Evolutionary conservation across 2,888 invertebrate species (phyloP).

Genomic region (Pyrochroa serraticornis): DNA sequence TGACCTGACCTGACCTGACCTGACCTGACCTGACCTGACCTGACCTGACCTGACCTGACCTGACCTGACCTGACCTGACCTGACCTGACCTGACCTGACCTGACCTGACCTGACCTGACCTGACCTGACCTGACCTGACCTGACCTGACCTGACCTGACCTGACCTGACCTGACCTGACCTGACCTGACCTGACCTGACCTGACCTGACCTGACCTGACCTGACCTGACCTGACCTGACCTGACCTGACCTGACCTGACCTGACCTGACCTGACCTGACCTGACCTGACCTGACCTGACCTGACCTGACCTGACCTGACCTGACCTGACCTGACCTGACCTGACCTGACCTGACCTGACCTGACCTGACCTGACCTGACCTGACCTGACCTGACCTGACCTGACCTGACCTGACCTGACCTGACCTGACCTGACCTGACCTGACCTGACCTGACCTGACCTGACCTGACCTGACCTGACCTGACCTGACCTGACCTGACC

Average conservation of each 20-base stretch:
- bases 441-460: slow-evolving; percentile 31
- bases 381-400: slow-evolving; percentile 32
- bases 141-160: slow-evolving; percentile 8
- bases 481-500: slow-evolving; percentile 21
- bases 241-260: slow-evolving; percentile 20
- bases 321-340: slow-evolving; percentile 29
- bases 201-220: slow-evolving; percentile 21
- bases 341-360: slow-evolving; percentile 32
- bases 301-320: slow-evolving; percentile 32
- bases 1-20: slow-evolving; percentile 8
- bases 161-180: slow-evolving; percentile 13
- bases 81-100: slow-evolving; percentile 8
- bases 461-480: slow-evolving; percentile 19
- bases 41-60: slow-evolving; percentile 8
- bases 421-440: slow-evolving; percentile 32
- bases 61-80: slow-evolving; percentile 8
- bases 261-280: slow-evolving; percentile 22
- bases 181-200: slow-evolving; percentile 23
- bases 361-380: slow-evolving; percentile 31
- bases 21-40: slow-evolving; percentile 8
- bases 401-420: slow-evolving; percentile 30
- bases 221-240: slow-evolving; percentile 22
- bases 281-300: slow-evolving; percentile 24
- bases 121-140: slow-evolving; percentile 8
- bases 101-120: slow-evolving; percentile 8